These are phyloP conservation scores for Piprites chloris DNA, from an alignment of 2,113 vertebrate species.

Conservation along the genomic window DNA sequence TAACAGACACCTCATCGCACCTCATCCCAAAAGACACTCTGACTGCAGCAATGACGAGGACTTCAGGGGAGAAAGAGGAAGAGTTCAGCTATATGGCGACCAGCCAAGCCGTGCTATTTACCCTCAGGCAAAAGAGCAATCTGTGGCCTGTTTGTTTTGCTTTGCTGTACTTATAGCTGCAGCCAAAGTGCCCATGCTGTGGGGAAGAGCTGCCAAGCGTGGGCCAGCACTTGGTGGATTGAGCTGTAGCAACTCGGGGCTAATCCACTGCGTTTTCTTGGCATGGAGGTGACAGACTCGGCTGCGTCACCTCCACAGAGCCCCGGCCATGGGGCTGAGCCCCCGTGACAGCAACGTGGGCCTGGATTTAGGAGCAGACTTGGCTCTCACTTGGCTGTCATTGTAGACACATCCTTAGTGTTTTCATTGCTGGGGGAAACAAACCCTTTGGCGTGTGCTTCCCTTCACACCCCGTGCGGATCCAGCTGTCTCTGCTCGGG, in stretches of 20 bases:
- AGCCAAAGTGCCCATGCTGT: neutral
- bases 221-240: neutral
- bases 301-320: neutral
- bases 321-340: rapidly evolving
- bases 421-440: neutral
- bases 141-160: neutral
- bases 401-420: neutral
- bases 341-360: rapidly evolving
- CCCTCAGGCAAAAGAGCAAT: neutral
- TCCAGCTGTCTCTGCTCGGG: neutral
- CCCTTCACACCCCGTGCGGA: neutral
- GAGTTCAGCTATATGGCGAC: neutral
- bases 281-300: neutral
- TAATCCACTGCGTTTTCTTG: rapidly evolving
- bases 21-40: neutral
- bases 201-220: neutral
- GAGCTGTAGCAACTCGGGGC: neutral
- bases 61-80: neutral
- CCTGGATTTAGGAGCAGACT: neutral
- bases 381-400: neutral
- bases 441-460: neutral
- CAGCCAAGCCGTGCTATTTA: neutral
- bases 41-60: neutral
- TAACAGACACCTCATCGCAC: neutral
- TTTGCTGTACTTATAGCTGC: neutral